Evolutionary conservation across 2,113 vertebrate genomes (phyloP).

Genomic region (Accipiter cooperii): DNA sequence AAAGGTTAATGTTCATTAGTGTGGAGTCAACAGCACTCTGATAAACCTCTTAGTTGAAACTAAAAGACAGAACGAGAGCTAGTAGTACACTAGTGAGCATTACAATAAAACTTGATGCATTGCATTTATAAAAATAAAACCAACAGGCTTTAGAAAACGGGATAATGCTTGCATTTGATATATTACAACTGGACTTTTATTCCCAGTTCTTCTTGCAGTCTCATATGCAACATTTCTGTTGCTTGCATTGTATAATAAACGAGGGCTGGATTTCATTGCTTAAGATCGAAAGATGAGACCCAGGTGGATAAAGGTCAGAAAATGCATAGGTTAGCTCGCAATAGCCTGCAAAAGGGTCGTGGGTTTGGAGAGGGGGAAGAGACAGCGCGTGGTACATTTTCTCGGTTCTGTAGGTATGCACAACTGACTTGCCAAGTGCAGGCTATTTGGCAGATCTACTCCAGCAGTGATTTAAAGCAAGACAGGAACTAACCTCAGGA

Average conservation of each 20-base stretch:
- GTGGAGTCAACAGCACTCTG: conserved; percentile 4
- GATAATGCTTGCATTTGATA: background rate
- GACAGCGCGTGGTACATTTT: background rate
- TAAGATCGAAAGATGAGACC: background rate
- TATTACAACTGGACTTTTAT: background rate
- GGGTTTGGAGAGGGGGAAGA: background rate
- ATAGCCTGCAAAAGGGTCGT: background rate
- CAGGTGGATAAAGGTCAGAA: background rate
- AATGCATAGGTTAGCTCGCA: background rate
- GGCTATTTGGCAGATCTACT: background rate
- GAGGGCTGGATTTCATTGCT: background rate
- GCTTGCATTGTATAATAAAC: background rate
- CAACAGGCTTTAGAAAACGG: background rate
- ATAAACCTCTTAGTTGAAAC: conserved; percentile 13
- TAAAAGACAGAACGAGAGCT: background rate
- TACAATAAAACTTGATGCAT: background rate
- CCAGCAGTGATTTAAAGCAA: background rate
- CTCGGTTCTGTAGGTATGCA: background rate
- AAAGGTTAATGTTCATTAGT: conserved; percentile 9
- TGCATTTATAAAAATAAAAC: conserved; percentile 11
- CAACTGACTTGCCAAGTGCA: background rate
- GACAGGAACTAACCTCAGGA: background rate
- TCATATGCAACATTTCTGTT: background rate
- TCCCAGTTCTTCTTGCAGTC: background rate
- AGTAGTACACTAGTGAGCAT: background rate